Base-by-base conservation (phyloP, 1,140 invertebrate genomes). In the Orius laevigatus region DNA sequence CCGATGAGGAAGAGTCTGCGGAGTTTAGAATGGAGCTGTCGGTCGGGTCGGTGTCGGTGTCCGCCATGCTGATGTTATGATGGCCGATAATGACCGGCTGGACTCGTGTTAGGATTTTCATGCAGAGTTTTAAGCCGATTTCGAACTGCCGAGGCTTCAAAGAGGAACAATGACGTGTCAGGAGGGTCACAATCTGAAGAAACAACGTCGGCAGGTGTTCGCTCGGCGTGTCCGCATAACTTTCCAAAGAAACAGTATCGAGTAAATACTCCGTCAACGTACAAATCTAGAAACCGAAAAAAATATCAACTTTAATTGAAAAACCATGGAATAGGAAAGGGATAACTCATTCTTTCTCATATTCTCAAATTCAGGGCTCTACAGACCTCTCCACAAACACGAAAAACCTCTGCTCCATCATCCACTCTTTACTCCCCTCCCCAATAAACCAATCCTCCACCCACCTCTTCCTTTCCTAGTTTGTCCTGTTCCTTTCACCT, bases 161-260 rank as follows among this genome's bases (percentile, higher is more conserved):
- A 34, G 66, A 59, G 33, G 72, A 65, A 53, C 76, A 72, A 55
- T 75, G 68, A 12, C 66, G 55, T 0, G 72, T 75, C 10, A 84
- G 59, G 50, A 75, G 70, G 46, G 66, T 67, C 2, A 74, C 70
- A 32, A 88, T 73, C 49, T 77, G 69, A 38, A 74, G 64, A 56
- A 87, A 77, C 35, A 87, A 67, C 48, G 74, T 72, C 5, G 83
- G 84, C 10, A 88, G 61, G 60, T 86, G 81, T 53, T 86, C 78
- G 5, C 79, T 78, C n/a, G 81, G 78, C 10, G 77, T 85, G 57
- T 88, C 82, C 25, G 75, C 68, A 56, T 81, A 85, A 19, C 81
- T 79, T 60, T 90, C 85, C 41, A 86, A 64, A 0, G 83, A 80
- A 1, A 90, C 74, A 4, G 79, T 76, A 53, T 87, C 82, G 40